Percentiles rank a stretch among this genome's conserved stretches.
Conservation (phyloP, 2,113 vertebrate genomes). For the Fregata magnificens region DNA sequence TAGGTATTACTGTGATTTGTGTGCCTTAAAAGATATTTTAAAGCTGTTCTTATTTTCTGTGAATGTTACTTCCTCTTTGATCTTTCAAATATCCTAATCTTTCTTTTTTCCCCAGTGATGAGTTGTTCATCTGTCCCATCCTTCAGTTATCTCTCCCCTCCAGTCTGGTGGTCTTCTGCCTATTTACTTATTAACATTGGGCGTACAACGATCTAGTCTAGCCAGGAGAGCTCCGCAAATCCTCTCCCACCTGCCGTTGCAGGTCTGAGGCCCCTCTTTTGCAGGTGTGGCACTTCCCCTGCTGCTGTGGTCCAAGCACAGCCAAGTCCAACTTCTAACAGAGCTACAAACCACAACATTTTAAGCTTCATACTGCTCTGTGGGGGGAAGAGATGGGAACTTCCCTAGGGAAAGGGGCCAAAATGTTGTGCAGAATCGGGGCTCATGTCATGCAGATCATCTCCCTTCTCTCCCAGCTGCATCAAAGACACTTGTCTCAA, state of each 20-base stretch:
- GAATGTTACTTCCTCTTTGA: background rate
- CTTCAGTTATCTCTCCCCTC: background rate
- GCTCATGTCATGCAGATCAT: background rate
- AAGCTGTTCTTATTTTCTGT: background rate
- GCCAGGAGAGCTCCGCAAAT: background rate
- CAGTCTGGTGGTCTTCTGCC: background rate
- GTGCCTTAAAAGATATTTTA: background rate
- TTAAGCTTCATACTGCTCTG: background rate
- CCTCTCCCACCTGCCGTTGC: background rate
- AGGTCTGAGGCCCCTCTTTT: background rate
- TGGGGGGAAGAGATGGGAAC: background rate
- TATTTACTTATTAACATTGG: background rate
- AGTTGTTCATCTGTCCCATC: background rate
- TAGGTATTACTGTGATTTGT: background rate
- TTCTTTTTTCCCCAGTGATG: background rate
- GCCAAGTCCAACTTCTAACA: background rate
- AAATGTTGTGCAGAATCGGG: background rate
- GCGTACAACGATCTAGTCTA: fast-evolving
- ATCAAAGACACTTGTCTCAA: background rate
- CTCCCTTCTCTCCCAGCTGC: background rate
- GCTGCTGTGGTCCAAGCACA: background rate
- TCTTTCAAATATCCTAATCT: background rate
- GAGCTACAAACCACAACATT: background rate
- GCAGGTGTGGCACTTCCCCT: background rate
- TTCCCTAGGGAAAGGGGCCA: background rate